These are phyloP conservation scores for Tinea semifulvella DNA, from an alignment of 2,888 invertebrate species.

Conservation along the genomic window DNA sequence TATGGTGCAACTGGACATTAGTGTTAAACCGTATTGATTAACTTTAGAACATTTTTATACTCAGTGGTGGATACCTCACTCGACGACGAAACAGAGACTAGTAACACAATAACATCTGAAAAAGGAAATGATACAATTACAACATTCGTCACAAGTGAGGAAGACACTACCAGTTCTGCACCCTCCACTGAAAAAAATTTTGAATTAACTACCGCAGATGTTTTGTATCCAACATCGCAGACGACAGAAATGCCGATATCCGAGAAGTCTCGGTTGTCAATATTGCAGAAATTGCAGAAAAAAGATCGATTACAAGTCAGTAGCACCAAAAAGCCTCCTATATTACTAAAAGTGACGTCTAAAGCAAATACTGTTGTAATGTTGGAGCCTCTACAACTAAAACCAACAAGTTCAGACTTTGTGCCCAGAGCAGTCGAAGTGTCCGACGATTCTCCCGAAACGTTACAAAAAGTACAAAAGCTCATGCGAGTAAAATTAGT, in stretches of 20 bases:
- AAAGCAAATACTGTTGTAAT: neutral
- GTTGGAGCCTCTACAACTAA: constrained; percentile 21
- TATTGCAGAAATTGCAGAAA: constrained; percentile 41
- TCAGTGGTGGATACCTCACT: too few species aligned
- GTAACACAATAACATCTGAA: neutral
- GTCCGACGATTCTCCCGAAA: constrained; percentile 34
- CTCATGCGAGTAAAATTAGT: constrained; percentile 47
- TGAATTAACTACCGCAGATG: too few species aligned
- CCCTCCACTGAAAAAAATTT: too few species aligned
- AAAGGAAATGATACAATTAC: too few species aligned
- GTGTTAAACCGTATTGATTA: too few species aligned
- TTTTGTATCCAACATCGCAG: too few species aligned
- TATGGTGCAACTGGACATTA: too few species aligned
- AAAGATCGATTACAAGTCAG: constrained; percentile 30
- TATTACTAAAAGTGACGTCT: constrained; percentile 27
- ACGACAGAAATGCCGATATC: constrained; percentile 33
- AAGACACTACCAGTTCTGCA: too few species aligned
- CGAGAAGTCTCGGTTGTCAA: constrained; percentile 46
- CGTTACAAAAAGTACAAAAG: constrained; percentile 34
- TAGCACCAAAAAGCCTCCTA: constrained; percentile 39
- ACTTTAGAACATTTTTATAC: too few species aligned
- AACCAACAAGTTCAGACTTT: constrained; percentile 35
- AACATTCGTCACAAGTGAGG: too few species aligned
- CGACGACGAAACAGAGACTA: too few species aligned
- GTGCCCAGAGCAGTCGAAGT: constrained; percentile 32